These are phyloP conservation scores for Thalassaphorura encarpata DNA, from an alignment of 1,140 invertebrate species.

Conservation along the genomic window DNA sequence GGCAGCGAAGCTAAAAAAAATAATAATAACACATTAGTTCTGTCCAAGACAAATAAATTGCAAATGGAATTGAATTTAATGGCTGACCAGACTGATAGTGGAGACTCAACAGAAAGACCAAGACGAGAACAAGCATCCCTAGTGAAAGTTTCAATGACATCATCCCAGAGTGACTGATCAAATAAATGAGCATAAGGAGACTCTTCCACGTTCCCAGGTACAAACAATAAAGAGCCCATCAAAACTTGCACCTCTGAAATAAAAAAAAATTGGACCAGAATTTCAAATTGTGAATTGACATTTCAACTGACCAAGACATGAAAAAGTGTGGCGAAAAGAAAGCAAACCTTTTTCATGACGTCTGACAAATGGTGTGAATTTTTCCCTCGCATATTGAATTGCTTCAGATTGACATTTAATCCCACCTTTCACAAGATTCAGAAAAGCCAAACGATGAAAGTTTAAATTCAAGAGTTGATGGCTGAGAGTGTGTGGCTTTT, in stretches of 20 bases:
- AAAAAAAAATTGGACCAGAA: background rate
- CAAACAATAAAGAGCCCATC: conserved; percentile 78
- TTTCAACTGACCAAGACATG: background rate
- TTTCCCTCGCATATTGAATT: conserved; percentile 72
- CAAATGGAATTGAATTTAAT: background rate
- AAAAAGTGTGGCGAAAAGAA: too few relatives aligned
- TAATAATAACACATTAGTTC: background rate
- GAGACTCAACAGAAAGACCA: conserved; percentile 78
- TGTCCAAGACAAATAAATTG: background rate
- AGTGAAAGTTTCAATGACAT: conserved; percentile 82
- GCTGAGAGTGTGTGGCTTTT: conserved; percentile 50
- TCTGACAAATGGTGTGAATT: conserved; percentile 73
- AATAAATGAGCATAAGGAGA: conserved; percentile 74
- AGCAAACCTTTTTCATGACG: conserved; percentile 64
- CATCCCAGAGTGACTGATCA: conserved; percentile 67
- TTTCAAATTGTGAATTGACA: background rate
- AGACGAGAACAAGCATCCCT: conserved; percentile 84
- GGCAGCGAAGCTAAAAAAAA: conserved; percentile 63
- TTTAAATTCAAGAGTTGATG: conserved; percentile 75
- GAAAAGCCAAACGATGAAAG: conserved; percentile 65
- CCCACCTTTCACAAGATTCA: conserved; percentile 58
- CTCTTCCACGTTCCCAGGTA: conserved; percentile 62
- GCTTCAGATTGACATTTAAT: conserved; percentile 57
- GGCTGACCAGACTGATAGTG: conserved; percentile 56
- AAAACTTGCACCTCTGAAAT: conserved; percentile 64